Evolutionary conservation across 2,888 invertebrate genomes (phyloP), one percentile per base, ranked within the genome.

Genomic region (Andrena fulva): DNA sequence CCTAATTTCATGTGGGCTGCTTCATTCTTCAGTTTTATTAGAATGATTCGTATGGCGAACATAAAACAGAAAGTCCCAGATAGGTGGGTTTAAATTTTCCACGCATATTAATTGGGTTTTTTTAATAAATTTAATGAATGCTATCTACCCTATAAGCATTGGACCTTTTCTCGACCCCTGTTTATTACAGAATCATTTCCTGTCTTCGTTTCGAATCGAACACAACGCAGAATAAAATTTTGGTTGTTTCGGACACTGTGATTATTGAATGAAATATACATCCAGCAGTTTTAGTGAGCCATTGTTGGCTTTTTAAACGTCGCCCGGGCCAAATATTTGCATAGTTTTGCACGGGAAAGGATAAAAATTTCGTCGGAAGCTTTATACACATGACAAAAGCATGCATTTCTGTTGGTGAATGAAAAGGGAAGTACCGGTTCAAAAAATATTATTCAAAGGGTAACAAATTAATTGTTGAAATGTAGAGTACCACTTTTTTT

Each of bases 221-320:
- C 42, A 42, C 42, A 16, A 12, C 16, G 42, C 42, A 16, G 42
- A 42, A 42, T 42, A 12, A 42, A 42, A 42, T 42, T 16, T 16
- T 4, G 12, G 5, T 42, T 16, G 42, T 42, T 42, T 42, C 1
- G 42, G 42, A 16, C 42, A 56, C 24, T 24, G 2, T n/a, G 8
- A 24, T 10, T 24, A 20, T 24, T 10, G 24, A 10, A 10, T 27
- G 24, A 20, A 27, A 20, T 31, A 29, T 60, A 6, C n/a, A n/a
- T 31, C n/a, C n/a, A 31, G 31, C 60, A 31, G n/a, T 31, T 60
- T n/a, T 33, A 33, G 31, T 12, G 33, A 60, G 33, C 60, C 16
- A 60, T 60, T 31, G 60, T 31, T 59, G 16, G 31, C 6, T 60
- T 31, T n/a, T 31, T 60, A 31, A 60, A 60, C 60, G 12, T 59